Evolutionary conservation across 2,888 invertebrate species (phyloP), one percentile per base, ranked within the genome.

Genomic region (Xanthorhoe designata): DNA sequence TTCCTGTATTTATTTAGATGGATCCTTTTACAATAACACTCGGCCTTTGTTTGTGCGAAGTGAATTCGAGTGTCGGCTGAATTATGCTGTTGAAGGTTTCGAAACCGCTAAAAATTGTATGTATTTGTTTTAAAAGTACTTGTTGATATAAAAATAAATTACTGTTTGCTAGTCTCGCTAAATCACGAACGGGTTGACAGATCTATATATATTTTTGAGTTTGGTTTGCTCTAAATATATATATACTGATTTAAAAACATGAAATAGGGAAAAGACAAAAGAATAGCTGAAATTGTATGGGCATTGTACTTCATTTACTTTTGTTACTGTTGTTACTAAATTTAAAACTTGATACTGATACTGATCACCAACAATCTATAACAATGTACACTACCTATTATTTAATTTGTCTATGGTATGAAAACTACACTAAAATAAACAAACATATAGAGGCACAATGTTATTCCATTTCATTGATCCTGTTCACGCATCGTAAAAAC

Each of bases 1-100:
- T 29, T 47, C 29, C 47, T 57, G 8, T 57, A 57, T 47, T 47
- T 57, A 57, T 47, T 47, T 29, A 15, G 17, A 19, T 47, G 17
- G 4, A 55, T 47, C 47, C 15, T 47, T 47, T 47, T 47, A 47
- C 15, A 47, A 35, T 35, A 45, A 47, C 47, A 6, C 47, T 47
- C 47, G 7, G 5, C 6, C 47, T 47, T 17, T 17, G 15, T 47
- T 47, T 17, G 17, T 15, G 13, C 38, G 38, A 47, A 45, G 2
- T 47, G 15, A 17, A 47, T 47, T 47, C 4, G 15, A 45, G 45
- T 45, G 45, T 45, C 9, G 35, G 9, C 35, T 35, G 35, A 35
- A 35, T 35, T 38, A 2, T 38, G 38, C 13, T 38, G 13, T 42
- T 42, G 13, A 13, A 42, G 13, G 38, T 42, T 42, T 42, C 13